phyloP scores from a whole-genome alignment of 64 coral and sea anemone genomes.

The Cladopsammia gracilis region DNA sequence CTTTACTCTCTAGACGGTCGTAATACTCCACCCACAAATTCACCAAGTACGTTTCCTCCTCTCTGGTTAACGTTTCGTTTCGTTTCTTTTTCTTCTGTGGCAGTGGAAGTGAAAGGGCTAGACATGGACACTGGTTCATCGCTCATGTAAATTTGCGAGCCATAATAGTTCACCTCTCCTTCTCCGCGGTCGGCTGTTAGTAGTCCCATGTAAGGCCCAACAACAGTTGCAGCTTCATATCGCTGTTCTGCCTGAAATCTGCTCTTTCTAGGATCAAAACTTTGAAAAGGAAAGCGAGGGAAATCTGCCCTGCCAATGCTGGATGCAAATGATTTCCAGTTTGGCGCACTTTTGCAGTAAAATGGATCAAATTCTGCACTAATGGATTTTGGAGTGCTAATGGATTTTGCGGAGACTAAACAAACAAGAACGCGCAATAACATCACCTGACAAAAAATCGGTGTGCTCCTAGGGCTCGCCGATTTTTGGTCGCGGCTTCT shows the following conservation, averaged over 20 bases:
- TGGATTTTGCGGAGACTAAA: too few relatives aligned
- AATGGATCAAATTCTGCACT: too few relatives aligned
- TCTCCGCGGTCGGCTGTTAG: neutral
- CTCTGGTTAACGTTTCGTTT: neutral
- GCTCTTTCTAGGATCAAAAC: neutral
- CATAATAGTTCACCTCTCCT: neutral
- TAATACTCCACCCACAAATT: slow-evolving; percentile 31
- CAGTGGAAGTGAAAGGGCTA: neutral
- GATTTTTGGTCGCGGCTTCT: too few relatives aligned
- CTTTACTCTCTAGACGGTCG: slow-evolving; percentile 27
- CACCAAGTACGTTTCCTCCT: slow-evolving; percentile 33
- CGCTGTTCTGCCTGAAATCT: too few relatives aligned
- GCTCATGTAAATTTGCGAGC: neutral
- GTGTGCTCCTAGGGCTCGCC: too few relatives aligned
- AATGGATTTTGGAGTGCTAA: too few relatives aligned
- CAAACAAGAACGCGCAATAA: too few relatives aligned
- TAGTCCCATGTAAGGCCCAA: neutral
- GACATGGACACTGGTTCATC: neutral
- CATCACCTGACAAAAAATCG: too few relatives aligned
- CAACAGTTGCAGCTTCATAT: neutral
- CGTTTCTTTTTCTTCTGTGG: neutral
- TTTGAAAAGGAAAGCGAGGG: neutral
- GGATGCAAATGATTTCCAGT: neutral
- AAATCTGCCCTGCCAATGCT: neutral
- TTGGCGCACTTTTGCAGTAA: neutral